Evolutionary conservation across 2,888 invertebrate genomes (phyloP).

Genomic region (Nemotelus pantherinus): DNA sequence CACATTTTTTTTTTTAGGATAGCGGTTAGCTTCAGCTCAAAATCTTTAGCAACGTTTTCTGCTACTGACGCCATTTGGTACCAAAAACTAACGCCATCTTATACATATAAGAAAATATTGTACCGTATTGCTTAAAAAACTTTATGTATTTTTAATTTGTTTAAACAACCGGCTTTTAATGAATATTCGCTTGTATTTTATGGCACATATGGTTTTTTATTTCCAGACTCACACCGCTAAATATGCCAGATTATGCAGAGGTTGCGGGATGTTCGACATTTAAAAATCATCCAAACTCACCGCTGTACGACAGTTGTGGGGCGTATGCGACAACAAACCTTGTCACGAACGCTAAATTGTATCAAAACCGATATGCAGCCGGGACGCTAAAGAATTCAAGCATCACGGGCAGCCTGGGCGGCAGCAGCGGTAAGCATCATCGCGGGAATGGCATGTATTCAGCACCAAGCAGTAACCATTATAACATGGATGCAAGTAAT

Average conservation of each 20-base stretch:
- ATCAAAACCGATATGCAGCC: conserved; percentile 61
- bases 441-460: conserved; percentile 60
- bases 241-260: conserved; percentile 66
- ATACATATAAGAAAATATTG: too few relatives aligned
- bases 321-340: conserved; percentile 65
- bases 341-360: conserved; percentile 64
- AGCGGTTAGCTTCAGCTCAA: too few relatives aligned
- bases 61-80: too few relatives aligned
- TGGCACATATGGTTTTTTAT: conserved; percentile 39
- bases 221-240: conserved; percentile 63
- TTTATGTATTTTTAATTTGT: too few relatives aligned
- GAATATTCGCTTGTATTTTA: too few relatives aligned
- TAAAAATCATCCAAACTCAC: conserved; percentile 59
- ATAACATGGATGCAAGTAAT: conserved; percentile 55
- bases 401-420: conserved; percentile 53
- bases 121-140: too few relatives aligned
- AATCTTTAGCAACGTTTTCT: too few relatives aligned
- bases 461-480: conserved; percentile 64
- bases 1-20: too few relatives aligned
- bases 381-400: conserved; percentile 53
- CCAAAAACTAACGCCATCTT: too few relatives aligned
- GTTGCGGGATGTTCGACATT: conserved; percentile 65
- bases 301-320: conserved; percentile 64
- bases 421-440: conserved; percentile 54
- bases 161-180: too few relatives aligned